These are phyloP conservation scores for Calvadosia cruxmelitensis DNA, from an alignment of 30 jellyfish, hydroid and myxozoan genomes.

Conservation along the genomic window DNA sequence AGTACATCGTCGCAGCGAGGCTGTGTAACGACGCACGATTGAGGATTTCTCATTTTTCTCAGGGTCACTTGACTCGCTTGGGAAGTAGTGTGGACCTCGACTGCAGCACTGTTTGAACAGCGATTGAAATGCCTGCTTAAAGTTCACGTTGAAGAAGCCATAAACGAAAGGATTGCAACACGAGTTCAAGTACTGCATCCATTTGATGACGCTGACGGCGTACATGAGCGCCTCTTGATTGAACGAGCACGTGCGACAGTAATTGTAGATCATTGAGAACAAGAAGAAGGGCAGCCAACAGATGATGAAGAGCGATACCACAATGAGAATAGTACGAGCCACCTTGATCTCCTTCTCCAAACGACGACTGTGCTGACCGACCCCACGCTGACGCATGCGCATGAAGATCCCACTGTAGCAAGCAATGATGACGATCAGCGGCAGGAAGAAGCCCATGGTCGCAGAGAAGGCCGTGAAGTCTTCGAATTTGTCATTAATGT, in stretches of 20 bases:
- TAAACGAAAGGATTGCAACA: slow-evolving; percentile 78
- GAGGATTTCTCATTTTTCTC: not conserved
- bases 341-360: slow-evolving; percentile 47
- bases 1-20: not conserved
- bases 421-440: slow-evolving; percentile 36
- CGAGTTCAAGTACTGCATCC: slow-evolving; percentile 68
- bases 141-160: slow-evolving; percentile 59
- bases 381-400: slow-evolving; percentile 20
- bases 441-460: slow-evolving; percentile 47
- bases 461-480: slow-evolving; percentile 30
- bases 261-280: slow-evolving; percentile 26
- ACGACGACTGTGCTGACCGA: slow-evolving; percentile 6
- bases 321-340: slow-evolving; percentile 54
- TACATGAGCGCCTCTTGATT: slow-evolving; percentile 3
- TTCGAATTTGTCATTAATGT: slow-evolving; percentile 11
- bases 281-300: slow-evolving; percentile 76
- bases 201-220: slow-evolving; percentile 35
- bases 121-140: slow-evolving; percentile 55
- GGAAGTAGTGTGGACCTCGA: not conserved
- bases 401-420: slow-evolving; percentile 32
- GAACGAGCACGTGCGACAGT: slow-evolving; percentile 47
- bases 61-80: not conserved
- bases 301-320: slow-evolving; percentile 31
- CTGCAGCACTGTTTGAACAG: slow-evolving; percentile 27
- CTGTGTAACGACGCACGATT: not conserved